Conservation (phyloP, 1,140 invertebrate species). For the Drosophila ogumai region DNA sequence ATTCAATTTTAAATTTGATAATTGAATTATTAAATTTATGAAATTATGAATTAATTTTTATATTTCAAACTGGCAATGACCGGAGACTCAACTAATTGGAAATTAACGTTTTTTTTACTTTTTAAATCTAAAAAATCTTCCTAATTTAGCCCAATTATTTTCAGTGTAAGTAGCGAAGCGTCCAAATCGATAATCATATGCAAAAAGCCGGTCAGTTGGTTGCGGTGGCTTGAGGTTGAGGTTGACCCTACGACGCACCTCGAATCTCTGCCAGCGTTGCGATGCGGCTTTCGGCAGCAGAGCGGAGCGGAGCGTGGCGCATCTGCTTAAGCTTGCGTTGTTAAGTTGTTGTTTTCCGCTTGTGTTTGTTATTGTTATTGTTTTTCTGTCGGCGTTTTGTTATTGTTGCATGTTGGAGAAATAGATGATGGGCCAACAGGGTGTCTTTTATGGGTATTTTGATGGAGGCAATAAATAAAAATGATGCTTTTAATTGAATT, state of each 20-base stretch:
- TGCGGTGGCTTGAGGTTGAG: constrained; percentile 35
- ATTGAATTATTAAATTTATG: no score
- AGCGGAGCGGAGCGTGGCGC: constrained; percentile 18
- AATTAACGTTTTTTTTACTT: no score
- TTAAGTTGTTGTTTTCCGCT: constrained; percentile 32
- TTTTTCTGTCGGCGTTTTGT: constrained; percentile 24
- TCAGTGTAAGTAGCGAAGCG: constrained; percentile 36
- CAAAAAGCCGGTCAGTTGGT: constrained; percentile 73
- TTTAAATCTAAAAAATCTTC: neutral
- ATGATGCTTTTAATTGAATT: no score
- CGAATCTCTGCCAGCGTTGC: neutral
- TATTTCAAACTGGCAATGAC: neutral
- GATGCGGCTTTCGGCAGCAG: neutral
- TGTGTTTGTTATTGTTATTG: constrained; percentile 39
- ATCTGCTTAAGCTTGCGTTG: constrained; percentile 51
- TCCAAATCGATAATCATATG: constrained; percentile 76
- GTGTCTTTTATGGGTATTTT: constrained; percentile 11
- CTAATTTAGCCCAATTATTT: neutral
- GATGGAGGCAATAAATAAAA: neutral
- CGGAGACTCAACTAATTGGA: no score
- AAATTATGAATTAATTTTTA: neutral
- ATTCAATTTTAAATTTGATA: no score
- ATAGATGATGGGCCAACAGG: constrained; percentile 32
- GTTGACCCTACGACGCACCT: constrained; percentile 39
- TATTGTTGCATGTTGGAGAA: constrained; percentile 63